These are phyloP conservation scores for Hydractinia symbiolongicarpus DNA, from an alignment of 30 jellyfish, hydroid and myxozoan genomes.

Conservation along the genomic window DNA sequence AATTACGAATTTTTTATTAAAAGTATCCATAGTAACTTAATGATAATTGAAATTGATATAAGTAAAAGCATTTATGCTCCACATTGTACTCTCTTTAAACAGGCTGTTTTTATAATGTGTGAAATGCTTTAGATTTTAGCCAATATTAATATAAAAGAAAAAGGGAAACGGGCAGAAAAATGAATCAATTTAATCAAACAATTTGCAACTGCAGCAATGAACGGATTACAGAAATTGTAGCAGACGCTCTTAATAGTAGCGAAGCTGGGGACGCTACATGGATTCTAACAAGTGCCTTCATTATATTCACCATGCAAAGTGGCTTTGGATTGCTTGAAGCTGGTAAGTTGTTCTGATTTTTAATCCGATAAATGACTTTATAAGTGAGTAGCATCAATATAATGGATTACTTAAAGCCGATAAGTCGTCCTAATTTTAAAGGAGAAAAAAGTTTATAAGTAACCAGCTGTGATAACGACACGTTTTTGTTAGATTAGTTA, in stretches of 20 bases:
- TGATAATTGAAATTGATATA: too few species aligned
- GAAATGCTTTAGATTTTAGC: too few species aligned
- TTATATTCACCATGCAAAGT: conserved; percentile 83
- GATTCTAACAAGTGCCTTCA: conserved; percentile 75
- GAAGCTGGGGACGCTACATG: conserved; percentile 86
- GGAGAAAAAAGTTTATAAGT: conserved; percentile 18
- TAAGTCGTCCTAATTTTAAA: not conserved
- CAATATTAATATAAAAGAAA: too few species aligned
- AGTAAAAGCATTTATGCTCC: too few species aligned
- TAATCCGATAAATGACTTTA: not conserved
- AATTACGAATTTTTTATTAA: too few species aligned
- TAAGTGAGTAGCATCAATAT: not conserved
- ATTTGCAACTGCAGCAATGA: not conserved
- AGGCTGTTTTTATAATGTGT: too few species aligned
- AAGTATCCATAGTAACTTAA: too few species aligned
- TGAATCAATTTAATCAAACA: too few species aligned
- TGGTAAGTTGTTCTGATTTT: conserved; percentile 29
- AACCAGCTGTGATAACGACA: not conserved
- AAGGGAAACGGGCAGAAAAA: too few species aligned
- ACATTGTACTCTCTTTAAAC: too few species aligned
- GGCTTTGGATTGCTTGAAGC: conserved; percentile 89
- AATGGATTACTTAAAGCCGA: not conserved
- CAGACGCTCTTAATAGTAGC: conserved; percentile 13
- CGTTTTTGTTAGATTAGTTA: too few species aligned
- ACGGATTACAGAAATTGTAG: not conserved